A percentile compares a stretch with the other conserved stretches of the same genome.
phyloP scores from a whole-genome alignment of 2,113 vertebrate species.

The Gracilinanus agilis region DNA sequence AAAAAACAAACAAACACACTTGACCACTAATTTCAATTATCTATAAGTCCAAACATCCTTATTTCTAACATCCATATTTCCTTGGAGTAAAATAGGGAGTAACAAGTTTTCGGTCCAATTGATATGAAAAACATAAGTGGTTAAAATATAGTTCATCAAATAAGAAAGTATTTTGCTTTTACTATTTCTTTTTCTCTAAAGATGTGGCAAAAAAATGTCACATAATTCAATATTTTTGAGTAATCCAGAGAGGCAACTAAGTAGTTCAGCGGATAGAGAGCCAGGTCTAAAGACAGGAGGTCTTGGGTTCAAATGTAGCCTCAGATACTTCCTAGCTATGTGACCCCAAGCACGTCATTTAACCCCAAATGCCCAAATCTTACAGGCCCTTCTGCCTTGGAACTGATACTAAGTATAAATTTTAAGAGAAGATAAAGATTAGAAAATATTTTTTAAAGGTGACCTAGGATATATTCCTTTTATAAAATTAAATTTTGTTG shows the following conservation, averaged over 20 bases:
- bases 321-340: too few relatives aligned
- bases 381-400: too few relatives aligned
- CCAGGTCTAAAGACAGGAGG: too few relatives aligned
- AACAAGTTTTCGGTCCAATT: neutral
- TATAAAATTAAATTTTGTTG: neutral
- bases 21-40: neutral
- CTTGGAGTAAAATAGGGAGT: neutral
- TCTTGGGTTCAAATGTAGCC: too few relatives aligned
- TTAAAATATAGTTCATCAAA: neutral
- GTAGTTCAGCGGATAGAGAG: too few relatives aligned
- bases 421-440: too few relatives aligned
- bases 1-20: too few relatives aligned
- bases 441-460: neutral
- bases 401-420: too few relatives aligned
- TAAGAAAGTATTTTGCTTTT: neutral
- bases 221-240: neutral
- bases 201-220: neutral
- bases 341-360: too few relatives aligned
- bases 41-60: neutral
- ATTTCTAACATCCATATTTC: neutral
- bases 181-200: neutral
- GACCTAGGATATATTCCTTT: neutral
- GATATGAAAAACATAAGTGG: neutral
- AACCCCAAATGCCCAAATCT: too few relatives aligned
- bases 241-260: neutral